A percentile compares a stretch with the other conserved stretches of the same genome.
These are phyloP conservation scores for Pangasianodon gigas DNA, from an alignment of 2,113 vertebrate species.

Conservation along the genomic window DNA sequence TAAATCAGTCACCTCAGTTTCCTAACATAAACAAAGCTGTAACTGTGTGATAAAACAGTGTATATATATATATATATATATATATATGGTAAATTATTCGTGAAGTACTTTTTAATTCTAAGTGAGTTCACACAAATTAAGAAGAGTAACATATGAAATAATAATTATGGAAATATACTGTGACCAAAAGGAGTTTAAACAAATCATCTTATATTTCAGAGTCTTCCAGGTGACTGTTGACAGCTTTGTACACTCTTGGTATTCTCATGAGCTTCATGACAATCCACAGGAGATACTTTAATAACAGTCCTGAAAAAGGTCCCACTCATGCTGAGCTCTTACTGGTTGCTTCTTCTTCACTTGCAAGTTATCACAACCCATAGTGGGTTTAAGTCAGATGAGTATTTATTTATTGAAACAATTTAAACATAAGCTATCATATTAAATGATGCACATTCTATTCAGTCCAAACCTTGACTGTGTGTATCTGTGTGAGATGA, in stretches of 20 bases:
- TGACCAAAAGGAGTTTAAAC: not conserved
- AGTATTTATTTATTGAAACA: not conserved
- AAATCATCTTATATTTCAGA: not conserved
- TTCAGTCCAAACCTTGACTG: too few relatives aligned
- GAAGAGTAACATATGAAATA: not conserved
- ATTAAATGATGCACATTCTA: not conserved
- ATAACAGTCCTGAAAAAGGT: not conserved
- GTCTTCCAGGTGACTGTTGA: not conserved
- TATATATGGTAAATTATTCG: not conserved
- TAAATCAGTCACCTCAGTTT: not conserved
- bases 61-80: too few relatives aligned
- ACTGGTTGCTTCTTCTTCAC: not conserved
- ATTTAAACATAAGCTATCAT: not conserved
- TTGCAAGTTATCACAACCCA: not conserved
- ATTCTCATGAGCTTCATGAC: not conserved
- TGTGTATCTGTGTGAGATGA: not conserved
- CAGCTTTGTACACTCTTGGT: not conserved
- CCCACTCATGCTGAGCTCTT: slow-evolving; percentile 3
- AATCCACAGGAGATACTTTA: not conserved
- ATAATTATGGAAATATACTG: not conserved
- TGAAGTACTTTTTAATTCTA: not conserved
- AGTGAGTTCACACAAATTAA: not conserved
- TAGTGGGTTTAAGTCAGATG: not conserved
- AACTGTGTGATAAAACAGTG: not conserved
- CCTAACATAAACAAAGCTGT: not conserved